Evolutionary conservation across 2,888 invertebrate genomes (phyloP), one percentile per base, ranked within the genome.

Genomic region (Tholera decimalis): DNA sequence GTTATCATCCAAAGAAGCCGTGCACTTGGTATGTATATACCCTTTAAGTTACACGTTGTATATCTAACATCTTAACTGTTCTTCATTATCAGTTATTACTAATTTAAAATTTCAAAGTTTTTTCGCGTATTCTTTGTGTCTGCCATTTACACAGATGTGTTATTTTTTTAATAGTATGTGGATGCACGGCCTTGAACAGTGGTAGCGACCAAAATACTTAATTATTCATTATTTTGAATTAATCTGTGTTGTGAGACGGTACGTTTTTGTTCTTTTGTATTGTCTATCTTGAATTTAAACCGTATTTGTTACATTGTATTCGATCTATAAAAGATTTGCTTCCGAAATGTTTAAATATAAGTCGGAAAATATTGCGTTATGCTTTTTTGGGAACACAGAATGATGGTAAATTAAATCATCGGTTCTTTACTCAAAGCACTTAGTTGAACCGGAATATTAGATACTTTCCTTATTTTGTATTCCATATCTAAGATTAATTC

Each of bases 141-240:
- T n/a, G n/a, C 22, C 47, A 54, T 73, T 56, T 63, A 49, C 55
- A 56, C 68, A 67, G 55, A 43, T 69, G 61, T 69, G 22, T 39
- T 33, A 13, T 63, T 62, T 68, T 64, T 65, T 76, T 82, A 66
- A 69, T 80, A 73, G 73, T 85, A 77, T 73, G 75, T 66, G 66
- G 72, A 62, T 39, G 53, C 15, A 30, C 69, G 87, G 83, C 91
- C 91, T 91, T 91, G 89, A 75, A 53, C n/a, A 80, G 20, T 54
- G 39, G 54, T 62, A 54, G 67, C 79, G 74, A 81, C 84, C 85
- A 83, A 88, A 89, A 83, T 83, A 86, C 88, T 88, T 88, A 87
- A 90, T 89, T 89, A 90, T 91, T 88, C 88, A 88, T 88, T 85
- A 89, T 85, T 84, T 86, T 56, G 79, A 83, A 85, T 89, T 86